Percentiles rank a stretch among this genome's conserved stretches.
phyloP scores from a whole-genome alignment of 1,140 invertebrate genomes.

The Vanessa tameamea region DNA sequence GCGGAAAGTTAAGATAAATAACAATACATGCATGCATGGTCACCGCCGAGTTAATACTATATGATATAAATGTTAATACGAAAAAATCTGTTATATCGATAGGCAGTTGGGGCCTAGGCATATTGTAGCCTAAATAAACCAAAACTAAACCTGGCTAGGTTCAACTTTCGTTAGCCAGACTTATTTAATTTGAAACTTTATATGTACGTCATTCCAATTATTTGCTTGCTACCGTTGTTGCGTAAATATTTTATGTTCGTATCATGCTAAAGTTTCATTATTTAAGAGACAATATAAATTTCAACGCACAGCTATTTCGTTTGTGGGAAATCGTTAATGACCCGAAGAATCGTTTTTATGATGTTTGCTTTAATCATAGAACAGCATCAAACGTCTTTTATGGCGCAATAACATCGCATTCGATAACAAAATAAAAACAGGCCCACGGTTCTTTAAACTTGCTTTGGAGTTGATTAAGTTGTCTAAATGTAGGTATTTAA shows the following conservation, averaged over 20 bases:
- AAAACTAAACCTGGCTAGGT: no score
- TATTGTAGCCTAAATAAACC: no score
- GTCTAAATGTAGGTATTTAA: neutral
- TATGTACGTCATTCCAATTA: neutral
- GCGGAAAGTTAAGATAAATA: no score
- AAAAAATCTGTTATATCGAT: no score
- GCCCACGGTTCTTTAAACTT: neutral
- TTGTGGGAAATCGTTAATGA: conserved; percentile 70
- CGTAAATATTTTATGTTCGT: conserved; percentile 27
- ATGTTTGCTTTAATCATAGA: conserved; percentile 69
- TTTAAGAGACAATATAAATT: conserved; percentile 58
- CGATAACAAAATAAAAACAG: conserved; percentile 51
- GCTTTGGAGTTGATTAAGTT: neutral
- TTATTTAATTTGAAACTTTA: neutral
- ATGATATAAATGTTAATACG: no score
- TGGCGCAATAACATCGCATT: conserved; percentile 60
- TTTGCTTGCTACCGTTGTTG: conserved; percentile 6
- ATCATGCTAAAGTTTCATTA: conserved; percentile 45
- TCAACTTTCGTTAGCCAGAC: neutral
- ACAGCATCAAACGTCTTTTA: conserved; percentile 67
- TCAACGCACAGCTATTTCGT: conserved; percentile 60
- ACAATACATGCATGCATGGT: no score
- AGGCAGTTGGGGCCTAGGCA: no score
- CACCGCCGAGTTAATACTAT: no score
- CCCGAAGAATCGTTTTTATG: conserved; percentile 72